Evolutionary conservation across 1,140 invertebrate genomes (phyloP), one percentile per base, ranked within the genome.

Genomic region (Orius laevigatus): DNA sequence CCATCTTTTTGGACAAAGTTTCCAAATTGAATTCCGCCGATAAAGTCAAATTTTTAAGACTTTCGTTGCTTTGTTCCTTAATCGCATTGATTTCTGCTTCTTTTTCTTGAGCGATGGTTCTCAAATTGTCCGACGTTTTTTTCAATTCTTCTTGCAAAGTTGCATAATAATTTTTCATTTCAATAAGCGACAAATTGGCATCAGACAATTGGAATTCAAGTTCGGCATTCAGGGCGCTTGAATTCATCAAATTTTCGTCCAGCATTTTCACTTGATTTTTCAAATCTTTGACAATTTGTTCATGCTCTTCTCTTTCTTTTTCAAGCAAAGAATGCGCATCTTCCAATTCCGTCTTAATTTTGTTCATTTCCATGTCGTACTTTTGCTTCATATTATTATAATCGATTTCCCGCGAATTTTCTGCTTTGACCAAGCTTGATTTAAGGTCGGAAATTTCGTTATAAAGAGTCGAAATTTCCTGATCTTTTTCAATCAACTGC

Each of bases 401-500:
- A 16, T 39, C 15, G 25, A 14, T 46, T n/a, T 42, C 35, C 9
- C 40, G 39, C 8, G 20, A 19, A 20, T 45, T 46, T 19, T 48
- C 36, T 11, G 43, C 16, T 33, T 49, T 49, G 8, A 18, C 12
- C 12, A 49, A 20, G 9, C 19, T 31, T 5, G 43, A 32, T 16
- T 48, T 53, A 6, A 53, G 15, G n/a, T 31, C 33, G 6, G 20
- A n/a, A 1, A 53, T 39, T 40, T 55, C 51, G 25, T 47, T 19
- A 2, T 46, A 35, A 25, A 55, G 48, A 8, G 46, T 16, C 1
- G 49, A 14, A 11, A 55, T 53, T 47, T 53, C 51, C 19, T 50
- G 42, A 25, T 55, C 44, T 34, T 55, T 55, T 18, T 52, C 51
- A 15, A 38, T 18, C 2, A 55, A n/a, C 40, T 48, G 49, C 16